Conservation (phyloP, 2,113 vertebrate genomes). For the Uropsilus gracilis region DNA sequence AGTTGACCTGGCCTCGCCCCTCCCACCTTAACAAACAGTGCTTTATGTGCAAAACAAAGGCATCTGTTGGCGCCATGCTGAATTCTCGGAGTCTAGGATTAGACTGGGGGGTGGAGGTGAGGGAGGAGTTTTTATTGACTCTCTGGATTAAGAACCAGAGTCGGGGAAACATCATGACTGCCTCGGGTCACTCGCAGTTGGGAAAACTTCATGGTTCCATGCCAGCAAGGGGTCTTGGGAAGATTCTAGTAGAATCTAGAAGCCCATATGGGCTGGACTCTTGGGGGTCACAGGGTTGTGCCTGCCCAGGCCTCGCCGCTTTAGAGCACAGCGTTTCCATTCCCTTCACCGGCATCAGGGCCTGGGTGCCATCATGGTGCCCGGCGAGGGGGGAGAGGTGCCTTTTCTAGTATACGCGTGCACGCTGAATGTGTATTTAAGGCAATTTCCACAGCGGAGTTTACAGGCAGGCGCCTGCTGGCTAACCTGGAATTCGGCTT, state of each 20-base stretch:
- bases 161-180: background rate
- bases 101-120: background rate
- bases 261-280: rapidly evolving
- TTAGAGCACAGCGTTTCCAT: too few species aligned
- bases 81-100: background rate
- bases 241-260: background rate
- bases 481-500: background rate
- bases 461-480: background rate
- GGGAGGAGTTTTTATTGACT: background rate
- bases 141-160: background rate
- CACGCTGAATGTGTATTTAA: background rate
- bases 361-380: background rate
- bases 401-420: background rate
- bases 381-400: background rate
- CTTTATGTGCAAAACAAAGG: background rate
- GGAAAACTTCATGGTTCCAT: too few species aligned
- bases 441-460: background rate
- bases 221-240: background rate
- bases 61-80: background rate
- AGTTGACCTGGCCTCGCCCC: background rate
- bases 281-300: background rate
- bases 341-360: too few species aligned
- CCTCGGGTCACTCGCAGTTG: background rate
- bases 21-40: background rate
- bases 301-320: too few species aligned